phyloP scores from a whole-genome alignment of 2,113 vertebrate species.

The Calyptomena viridis region DNA sequence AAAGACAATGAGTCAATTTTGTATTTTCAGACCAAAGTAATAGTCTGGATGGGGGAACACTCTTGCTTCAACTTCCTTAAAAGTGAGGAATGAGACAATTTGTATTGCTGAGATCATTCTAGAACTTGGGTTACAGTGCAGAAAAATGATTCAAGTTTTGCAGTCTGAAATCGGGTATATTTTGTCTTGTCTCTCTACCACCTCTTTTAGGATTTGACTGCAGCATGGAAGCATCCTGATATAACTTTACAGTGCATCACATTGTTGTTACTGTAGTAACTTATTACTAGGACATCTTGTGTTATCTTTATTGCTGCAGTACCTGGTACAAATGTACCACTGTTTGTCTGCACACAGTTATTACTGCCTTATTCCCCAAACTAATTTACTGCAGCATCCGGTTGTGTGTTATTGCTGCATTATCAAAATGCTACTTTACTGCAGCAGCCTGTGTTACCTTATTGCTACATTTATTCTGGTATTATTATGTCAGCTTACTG shows the following conservation, averaged over 20 bases:
- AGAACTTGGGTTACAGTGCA: not conserved
- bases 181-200: not conserved
- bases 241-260: slow-evolving; percentile 18
- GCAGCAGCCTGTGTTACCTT: slow-evolving; percentile 52
- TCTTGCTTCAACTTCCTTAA: slow-evolving; percentile 52
- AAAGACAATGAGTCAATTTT: slow-evolving; percentile 18
- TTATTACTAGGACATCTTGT: slow-evolving; percentile 24
- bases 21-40: slow-evolving; percentile 57
- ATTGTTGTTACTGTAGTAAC: slow-evolving; percentile 39
- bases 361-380: slow-evolving; percentile 1
- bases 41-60: slow-evolving; percentile 29
- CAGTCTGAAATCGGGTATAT: not conserved
- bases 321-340: slow-evolving; percentile 44
- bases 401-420: slow-evolving; percentile 57
- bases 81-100: slow-evolving; percentile 26
- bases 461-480: slow-evolving; percentile 67
- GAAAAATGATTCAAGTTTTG: not conserved
- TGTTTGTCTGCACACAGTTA: not conserved
- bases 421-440: slow-evolving; percentile 60
- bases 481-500: slow-evolving; percentile 60
- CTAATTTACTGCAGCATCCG: slow-evolving; percentile 46
- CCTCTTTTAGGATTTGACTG: not conserved
- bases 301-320: slow-evolving; percentile 73
- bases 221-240: slow-evolving; percentile 45
- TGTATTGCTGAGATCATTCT: slow-evolving; percentile 35